phyloP scores from a whole-genome alignment of 2,113 vertebrate genomes.

The Hippocampus abdominalis region DNA sequence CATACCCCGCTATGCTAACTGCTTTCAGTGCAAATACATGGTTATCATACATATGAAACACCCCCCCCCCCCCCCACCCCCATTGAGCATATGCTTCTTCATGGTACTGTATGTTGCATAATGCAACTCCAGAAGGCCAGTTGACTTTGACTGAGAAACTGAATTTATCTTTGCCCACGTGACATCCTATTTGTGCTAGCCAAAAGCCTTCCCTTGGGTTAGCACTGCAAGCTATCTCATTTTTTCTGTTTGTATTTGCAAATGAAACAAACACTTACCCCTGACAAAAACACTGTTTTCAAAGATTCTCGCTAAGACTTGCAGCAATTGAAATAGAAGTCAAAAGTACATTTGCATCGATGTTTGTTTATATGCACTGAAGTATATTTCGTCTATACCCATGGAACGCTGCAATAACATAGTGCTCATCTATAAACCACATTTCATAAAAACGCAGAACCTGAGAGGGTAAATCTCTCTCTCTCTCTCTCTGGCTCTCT shows the following conservation, averaged over 20 bases:
- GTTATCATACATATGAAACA: neutral
- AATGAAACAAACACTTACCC: constrained; percentile 18
- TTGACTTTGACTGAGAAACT: constrained; percentile 6
- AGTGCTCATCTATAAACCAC: neutral
- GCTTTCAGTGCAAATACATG: constrained; percentile 8
- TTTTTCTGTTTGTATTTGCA: neutral
- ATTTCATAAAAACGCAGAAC: too few species aligned
- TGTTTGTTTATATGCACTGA: neutral
- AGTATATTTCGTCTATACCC: neutral
- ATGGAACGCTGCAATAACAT: neutral
- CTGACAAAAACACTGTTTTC: neutral
- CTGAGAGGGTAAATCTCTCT: too few species aligned
- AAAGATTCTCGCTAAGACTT: neutral
- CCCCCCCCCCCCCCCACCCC: too few species aligned
- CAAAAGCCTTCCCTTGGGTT: too few species aligned
- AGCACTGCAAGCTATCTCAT: neutral
- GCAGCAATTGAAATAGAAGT: neutral
- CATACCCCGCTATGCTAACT: constrained; percentile 12
- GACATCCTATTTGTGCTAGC: neutral
- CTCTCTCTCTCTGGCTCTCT: too few species aligned
- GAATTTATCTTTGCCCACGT: neutral
- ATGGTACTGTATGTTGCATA: constrained; percentile 8
- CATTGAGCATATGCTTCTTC: neutral
- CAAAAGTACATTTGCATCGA: neutral
- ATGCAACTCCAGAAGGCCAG: constrained; percentile 26